These are phyloP conservation scores for Otolemur crassicaudatus DNA, from an alignment of 2,797 vertebrate genomes.

Conservation along the genomic window DNA sequence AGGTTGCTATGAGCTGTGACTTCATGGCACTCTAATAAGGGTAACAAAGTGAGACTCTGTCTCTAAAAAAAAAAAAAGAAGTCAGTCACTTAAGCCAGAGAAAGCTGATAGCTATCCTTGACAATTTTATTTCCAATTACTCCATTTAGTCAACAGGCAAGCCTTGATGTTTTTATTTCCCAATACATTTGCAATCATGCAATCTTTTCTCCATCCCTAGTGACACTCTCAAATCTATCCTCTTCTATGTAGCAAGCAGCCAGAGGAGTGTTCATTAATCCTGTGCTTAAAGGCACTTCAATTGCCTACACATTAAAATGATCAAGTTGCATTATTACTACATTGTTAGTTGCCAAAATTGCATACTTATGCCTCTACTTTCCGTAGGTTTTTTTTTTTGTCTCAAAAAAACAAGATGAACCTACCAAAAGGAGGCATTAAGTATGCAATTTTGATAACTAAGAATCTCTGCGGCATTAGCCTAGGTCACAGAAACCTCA, in stretches of 20 bases:
- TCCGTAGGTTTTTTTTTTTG: not conserved
- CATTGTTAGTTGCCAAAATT: not conserved
- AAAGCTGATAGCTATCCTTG: not conserved
- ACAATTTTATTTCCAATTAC: not conserved
- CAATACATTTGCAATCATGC: not conserved
- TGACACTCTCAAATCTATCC: not conserved
- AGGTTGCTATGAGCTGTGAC: too few relatives aligned
- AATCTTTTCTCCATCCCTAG: not conserved
- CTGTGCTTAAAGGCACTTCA: conserved; percentile 2
- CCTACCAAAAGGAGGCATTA: too few relatives aligned
- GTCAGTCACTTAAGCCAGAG: not conserved
- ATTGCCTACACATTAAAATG: not conserved
- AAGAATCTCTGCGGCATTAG: too few relatives aligned
- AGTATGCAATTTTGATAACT: too few relatives aligned
- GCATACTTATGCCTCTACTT: not conserved
- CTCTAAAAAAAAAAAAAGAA: not conserved
- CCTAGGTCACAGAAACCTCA: too few relatives aligned
- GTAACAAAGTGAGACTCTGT: too few relatives aligned
- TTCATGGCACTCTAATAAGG: too few relatives aligned
- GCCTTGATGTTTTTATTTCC: conserved; percentile 29
- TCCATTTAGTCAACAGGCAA: not conserved
- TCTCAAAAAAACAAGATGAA: too few relatives aligned
- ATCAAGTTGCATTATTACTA: not conserved
- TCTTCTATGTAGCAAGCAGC: not conserved
- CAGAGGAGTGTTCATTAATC: not conserved